Percentiles rank a stretch among this genome's conserved stretches.
Evolutionary conservation across 1,140 invertebrate genomes (phyloP).

Genomic region (Pantala flavescens): DNA sequence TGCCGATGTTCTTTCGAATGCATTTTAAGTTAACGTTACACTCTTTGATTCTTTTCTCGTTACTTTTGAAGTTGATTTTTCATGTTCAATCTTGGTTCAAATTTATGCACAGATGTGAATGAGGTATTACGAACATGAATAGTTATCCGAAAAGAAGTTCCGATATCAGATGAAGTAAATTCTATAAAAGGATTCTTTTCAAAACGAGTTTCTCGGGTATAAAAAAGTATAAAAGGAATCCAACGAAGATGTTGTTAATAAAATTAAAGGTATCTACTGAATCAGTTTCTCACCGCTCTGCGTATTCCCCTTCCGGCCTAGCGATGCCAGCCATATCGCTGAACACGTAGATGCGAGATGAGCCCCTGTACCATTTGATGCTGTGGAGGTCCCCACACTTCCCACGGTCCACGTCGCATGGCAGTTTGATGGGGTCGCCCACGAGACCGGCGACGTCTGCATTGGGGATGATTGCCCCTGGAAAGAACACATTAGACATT

Average conservation of each 20-base stretch:
- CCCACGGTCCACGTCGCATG: slow-evolving; percentile 61
- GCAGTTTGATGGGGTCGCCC: slow-evolving; percentile 55
- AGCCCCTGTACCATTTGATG: slow-evolving; percentile 80
- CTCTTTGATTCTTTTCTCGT: too few relatives aligned
- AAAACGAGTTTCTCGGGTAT: too few relatives aligned
- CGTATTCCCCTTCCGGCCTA: slow-evolving; percentile 60
- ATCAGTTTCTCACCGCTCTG: slow-evolving; percentile 60
- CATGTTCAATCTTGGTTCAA: too few relatives aligned
- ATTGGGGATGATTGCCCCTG: slow-evolving; percentile 30
- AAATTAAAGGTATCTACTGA: too few relatives aligned
- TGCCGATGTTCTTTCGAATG: too few relatives aligned
- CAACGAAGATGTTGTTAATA: not conserved
- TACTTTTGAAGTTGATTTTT: too few relatives aligned
- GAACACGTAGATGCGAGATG: slow-evolving; percentile 71
- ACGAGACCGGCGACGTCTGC: slow-evolving; percentile 39
- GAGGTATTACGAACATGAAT: too few relatives aligned
- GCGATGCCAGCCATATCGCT: slow-evolving; percentile 61
- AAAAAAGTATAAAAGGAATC: not conserved
- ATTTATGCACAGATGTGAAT: too few relatives aligned
- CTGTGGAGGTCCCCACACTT: slow-evolving; percentile 74
- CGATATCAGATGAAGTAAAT: too few relatives aligned
- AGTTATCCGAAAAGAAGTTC: too few relatives aligned
- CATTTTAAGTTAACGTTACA: too few relatives aligned
- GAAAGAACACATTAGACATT: not conserved
- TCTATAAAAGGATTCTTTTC: too few relatives aligned